Evolutionary conservation across 2,113 vertebrate species (phyloP), one percentile per base, ranked within the genome.

Genomic region (Plectropomus leopardus): DNA sequence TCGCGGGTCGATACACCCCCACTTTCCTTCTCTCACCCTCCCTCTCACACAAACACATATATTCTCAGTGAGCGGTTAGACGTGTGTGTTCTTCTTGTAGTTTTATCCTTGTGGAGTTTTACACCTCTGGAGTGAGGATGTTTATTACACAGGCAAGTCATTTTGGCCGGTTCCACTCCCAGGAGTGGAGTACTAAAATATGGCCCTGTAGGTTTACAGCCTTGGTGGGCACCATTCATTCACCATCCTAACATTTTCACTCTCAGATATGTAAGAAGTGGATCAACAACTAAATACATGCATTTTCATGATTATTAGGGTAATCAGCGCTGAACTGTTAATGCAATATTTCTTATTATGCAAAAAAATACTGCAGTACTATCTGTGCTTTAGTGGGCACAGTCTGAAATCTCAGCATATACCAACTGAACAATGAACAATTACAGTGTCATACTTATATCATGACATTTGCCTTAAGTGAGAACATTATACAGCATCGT

Each of bases 1-100:
- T 78, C 23, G 50, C 36, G 58, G 84, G 84, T 87, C 55, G 72
- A 84, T 84, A 82, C 71, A 69, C 28, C 67, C 53, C 36, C 58
- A 32, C 58, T 58, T n/a, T 78, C 57, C n/a, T 61, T 54, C 58
- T 21, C 42, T 26, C 32, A 26, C 42, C 13, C 48, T 55, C 57
- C 55, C 48, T 36, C n/a, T 4, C 74, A 59, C 74, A 24, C 65
- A 86, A 40, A 87, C 71, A 78, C 57, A 72, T 51, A 55, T 70
- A 67, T 76, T 48, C 36, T 84, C 73, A 51, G 54, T 30, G 47
- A 59, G 60, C 51, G 48, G 9, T 58, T 40, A 26, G 6, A 3
- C 51, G 71, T 71, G 50, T 48, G 47, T 61, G 54, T 71, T 48
- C 67, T 14, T 72, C 42, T 67, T 58, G 66, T 48, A 40, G 59